phyloP scores from a whole-genome alignment of 2,888 invertebrate genomes.

The Nymphalis c-album region DNA sequence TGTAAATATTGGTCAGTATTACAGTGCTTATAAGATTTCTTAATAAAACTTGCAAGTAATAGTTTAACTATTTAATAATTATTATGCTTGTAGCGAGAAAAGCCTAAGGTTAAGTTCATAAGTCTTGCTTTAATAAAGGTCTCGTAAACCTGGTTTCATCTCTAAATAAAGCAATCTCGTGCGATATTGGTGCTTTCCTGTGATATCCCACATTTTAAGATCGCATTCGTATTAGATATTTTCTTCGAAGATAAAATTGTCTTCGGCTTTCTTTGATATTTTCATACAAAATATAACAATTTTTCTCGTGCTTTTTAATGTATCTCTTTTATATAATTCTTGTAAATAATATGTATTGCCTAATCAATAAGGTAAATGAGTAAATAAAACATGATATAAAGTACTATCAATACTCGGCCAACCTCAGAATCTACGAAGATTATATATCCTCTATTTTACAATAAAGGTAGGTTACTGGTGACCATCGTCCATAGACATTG shows the following conservation, averaged over 20 bases:
- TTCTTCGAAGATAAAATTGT: conserved; percentile 2
- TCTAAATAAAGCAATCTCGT: conserved; percentile 38
- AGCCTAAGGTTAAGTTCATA: not conserved
- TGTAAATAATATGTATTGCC: too few species aligned
- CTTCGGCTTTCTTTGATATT: not conserved
- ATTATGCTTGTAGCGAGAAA: not conserved
- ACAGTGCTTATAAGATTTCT: too few species aligned
- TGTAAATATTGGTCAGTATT: too few species aligned
- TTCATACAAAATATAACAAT: not conserved
- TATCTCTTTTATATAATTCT: not conserved
- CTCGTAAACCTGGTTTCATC: conserved; percentile 36
- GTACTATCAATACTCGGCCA: too few species aligned
- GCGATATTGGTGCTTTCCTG: conserved; percentile 24
- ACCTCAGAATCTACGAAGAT: too few species aligned
- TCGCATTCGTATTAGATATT: conserved; percentile 1
- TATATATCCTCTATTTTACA: too few species aligned
- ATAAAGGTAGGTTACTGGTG: too few species aligned
- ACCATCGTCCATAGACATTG: too few species aligned
- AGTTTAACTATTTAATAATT: too few species aligned
- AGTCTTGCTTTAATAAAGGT: conserved; percentile 31
- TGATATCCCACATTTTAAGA: conserved; percentile 6
- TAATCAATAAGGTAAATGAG: too few species aligned
- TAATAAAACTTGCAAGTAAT: too few species aligned
- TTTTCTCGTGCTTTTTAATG: not conserved
- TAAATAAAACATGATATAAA: too few species aligned